Conservation (phyloP, 92 coral and sea anemone genomes). For the Blastomussa wellsi region DNA sequence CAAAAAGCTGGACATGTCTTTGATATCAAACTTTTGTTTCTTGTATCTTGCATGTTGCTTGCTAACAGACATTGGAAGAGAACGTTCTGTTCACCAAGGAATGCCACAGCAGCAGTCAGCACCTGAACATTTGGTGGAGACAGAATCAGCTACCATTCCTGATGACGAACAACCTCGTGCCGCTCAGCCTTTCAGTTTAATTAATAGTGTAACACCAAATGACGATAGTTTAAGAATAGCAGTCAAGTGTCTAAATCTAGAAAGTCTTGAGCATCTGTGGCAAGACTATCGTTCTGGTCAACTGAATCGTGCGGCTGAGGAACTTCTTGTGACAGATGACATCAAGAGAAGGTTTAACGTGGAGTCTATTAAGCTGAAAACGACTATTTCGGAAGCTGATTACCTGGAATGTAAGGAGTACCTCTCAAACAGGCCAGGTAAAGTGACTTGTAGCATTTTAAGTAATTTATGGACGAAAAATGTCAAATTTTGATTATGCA, state of each 20-base stretch:
- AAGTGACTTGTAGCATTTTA: neutral
- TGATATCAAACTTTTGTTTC: neutral
- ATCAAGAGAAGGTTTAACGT: neutral
- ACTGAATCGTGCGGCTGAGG: neutral
- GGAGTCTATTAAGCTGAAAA: neutral
- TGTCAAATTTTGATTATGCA: neutral
- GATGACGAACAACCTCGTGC: neutral
- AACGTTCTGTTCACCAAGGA: neutral
- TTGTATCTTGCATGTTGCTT: neutral
- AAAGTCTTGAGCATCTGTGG: neutral
- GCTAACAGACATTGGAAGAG: neutral
- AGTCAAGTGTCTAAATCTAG: neutral
- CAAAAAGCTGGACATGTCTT: neutral
- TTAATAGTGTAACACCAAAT: neutral
- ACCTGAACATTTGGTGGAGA: neutral
- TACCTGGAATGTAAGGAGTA: constrained; percentile 2
- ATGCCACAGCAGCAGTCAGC: neutral
- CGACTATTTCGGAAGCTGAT: neutral
- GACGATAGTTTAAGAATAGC: neutral
- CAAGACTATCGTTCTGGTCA: neutral
- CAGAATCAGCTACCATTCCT: neutral
- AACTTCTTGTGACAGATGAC: constrained; percentile 4
- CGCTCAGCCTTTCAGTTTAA: neutral
- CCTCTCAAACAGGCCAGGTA: neutral
- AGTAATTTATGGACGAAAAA: neutral